Percentiles rank a stretch among this genome's conserved stretches.
Conservation (phyloP, 2,888 invertebrate species). For the Reticulitermes lucifugus region DNA sequence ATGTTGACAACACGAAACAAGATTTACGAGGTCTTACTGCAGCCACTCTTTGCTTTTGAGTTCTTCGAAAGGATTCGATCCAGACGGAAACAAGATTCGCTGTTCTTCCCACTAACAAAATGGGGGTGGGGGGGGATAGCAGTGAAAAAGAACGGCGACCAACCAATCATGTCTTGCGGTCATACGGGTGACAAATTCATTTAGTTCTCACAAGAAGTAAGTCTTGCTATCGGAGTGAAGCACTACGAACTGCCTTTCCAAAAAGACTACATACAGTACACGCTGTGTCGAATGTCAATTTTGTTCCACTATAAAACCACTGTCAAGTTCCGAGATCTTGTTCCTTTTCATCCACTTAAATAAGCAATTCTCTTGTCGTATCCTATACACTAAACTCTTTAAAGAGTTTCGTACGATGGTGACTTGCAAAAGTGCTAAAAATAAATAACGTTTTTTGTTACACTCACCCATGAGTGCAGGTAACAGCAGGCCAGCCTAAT, state of each 20-base stretch:
- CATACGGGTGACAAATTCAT: too few species aligned
- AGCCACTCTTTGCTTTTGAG: not conserved
- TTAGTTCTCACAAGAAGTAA: not conserved
- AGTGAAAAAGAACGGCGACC: not conserved
- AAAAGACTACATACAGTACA: not conserved
- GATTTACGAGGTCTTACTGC: not conserved
- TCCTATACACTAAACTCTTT: not conserved
- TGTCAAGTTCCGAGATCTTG: not conserved
- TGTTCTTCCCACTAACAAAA: not conserved
- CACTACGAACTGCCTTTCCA: not conserved
- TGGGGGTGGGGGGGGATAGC: not conserved
- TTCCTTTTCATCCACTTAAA: not conserved
- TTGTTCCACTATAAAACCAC: not conserved
- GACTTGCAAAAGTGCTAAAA: not conserved
- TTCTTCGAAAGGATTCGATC: constrained; percentile 5
- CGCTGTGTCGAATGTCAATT: not conserved
- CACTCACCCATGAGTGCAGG: not conserved
- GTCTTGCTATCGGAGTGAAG: not conserved
- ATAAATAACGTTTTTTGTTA: not conserved
- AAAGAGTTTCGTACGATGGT: not conserved
- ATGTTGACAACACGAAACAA: not conserved
- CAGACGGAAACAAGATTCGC: not conserved
- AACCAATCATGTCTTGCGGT: constrained; percentile 1
- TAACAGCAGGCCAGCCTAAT: not conserved
- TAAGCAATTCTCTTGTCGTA: too few species aligned